Evolutionary conservation across 2,113 vertebrate species (phyloP), one percentile per base, ranked within the genome.

Genomic region (Odobenus rosmarus): DNA sequence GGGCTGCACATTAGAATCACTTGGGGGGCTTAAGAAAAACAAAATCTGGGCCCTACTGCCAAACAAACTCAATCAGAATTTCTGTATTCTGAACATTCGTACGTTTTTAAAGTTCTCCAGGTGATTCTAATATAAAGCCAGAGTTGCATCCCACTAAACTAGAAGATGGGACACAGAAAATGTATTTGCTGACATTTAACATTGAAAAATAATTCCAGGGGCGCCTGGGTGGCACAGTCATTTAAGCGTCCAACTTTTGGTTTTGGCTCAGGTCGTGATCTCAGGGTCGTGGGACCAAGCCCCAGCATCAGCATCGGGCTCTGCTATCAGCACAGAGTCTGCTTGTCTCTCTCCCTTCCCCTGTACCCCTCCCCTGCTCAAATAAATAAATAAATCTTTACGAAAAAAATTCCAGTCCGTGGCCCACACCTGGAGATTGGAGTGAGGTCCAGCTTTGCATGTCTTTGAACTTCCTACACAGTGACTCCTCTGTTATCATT

Each of bases 401-500:
- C 10, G 67, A 95, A 94, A 61, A 33, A 55, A 83, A 5, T 82
- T 83, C 62, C 19, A 80, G 55, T 81, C 59, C 61, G 36, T 28
- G 74, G 26, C 49, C 64, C 61, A 55, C 19, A 77, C 79, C 36
- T 81, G 36, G 23, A 23, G 39, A 36, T 8, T 69, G 46, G 80
- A 21, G 15, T 59, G 19, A 16, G 28, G 36, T 51, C 94, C 82
- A 67, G 16, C 12, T 85, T 36, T 85, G 28, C 4, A 3, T 53
- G 4, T 64, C 94, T 95, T 90, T 90, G 57, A 97, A 85, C 85
- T 88, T 96, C 26, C 77, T 59, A 31, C 15, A 15, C 7, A 19
- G 14, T 64, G 69, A 88, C 62, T 74, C 82, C 51, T 4, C 31
- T 55, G 31, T 46, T 21, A 51, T 49, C 74, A 24, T 51, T 96